Conservation (phyloP, 2,888 invertebrate species). For the Athalia circularis region DNA sequence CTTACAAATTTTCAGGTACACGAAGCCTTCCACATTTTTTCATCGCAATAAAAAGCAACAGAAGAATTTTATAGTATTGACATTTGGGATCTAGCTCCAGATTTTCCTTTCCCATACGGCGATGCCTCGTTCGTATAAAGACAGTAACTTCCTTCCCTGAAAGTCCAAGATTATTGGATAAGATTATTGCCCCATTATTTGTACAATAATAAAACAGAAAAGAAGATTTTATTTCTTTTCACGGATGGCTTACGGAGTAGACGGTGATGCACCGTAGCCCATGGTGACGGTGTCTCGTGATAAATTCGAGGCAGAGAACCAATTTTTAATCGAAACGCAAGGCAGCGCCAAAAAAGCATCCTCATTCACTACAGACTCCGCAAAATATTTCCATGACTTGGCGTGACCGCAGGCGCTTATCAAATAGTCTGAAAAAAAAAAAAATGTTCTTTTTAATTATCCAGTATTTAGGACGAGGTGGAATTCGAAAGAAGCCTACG, state of each 20-base stretch:
- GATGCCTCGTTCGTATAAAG: conserved; percentile 52
- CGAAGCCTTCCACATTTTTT: too few species aligned
- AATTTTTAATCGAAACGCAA: conserved; percentile 50
- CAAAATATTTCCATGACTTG: conserved; percentile 75
- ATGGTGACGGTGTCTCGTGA: conserved; percentile 51
- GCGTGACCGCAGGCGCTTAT: conserved; percentile 76
- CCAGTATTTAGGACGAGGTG: too few species aligned
- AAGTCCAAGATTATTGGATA: conserved; percentile 35
- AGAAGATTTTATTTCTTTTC: conserved; percentile 4
- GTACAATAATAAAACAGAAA: neutral
- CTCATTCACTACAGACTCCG: conserved; percentile 69
- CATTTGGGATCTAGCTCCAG: neutral
- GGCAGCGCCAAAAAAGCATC: neutral
- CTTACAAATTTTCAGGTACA: too few species aligned
- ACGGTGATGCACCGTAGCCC: conserved; percentile 48
- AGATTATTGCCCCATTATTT: neutral
- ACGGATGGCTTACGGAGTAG: conserved; percentile 56
- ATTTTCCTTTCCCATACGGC: conserved; percentile 55
- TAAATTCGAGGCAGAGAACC: conserved; percentile 50
- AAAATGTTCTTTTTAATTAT: neutral
- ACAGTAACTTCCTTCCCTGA: conserved; percentile 59
- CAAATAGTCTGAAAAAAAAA: neutral
- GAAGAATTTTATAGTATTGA: neutral
- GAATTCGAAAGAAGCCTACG: too few species aligned
- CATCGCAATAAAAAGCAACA: too few species aligned